Conservation (phyloP, 2,888 invertebrate species). For the Frankliniella fusca region DNA sequence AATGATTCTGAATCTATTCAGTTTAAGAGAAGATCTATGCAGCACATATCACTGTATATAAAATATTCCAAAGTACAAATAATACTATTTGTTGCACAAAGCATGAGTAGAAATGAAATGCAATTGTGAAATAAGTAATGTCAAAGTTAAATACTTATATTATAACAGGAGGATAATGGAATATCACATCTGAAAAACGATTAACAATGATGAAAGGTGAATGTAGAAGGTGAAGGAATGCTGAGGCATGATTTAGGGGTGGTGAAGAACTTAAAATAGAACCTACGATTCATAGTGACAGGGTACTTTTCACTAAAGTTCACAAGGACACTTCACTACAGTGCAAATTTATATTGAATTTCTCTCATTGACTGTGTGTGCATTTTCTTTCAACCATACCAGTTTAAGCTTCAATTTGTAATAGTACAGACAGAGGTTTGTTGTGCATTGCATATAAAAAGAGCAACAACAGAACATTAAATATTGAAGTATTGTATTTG, state of each 20-base stretch:
- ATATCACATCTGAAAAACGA: background rate
- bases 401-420: background rate
- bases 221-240: no score
- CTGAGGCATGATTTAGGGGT: no score
- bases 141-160: background rate
- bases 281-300: no score
- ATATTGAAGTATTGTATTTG: background rate
- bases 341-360: background rate
- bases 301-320: background rate
- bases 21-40: no score
- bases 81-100: no score
- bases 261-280: no score
- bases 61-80: no score
- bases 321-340: background rate
- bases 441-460: slow-evolving; percentile 3
- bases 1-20: no score
- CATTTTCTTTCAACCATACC: slow-evolving; percentile 11
- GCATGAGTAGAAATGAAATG: no score
- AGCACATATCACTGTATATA: no score
- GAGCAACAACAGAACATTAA: background rate
- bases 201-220: background rate
- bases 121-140: no score
- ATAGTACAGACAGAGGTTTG: background rate
- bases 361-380: background rate
- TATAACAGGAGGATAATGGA: background rate